A percentile compares a stretch with the other conserved stretches of the same genome.
Evolutionary conservation across 2,888 invertebrate genomes (phyloP).

Genomic region (Ormyrus rosae): DNA sequence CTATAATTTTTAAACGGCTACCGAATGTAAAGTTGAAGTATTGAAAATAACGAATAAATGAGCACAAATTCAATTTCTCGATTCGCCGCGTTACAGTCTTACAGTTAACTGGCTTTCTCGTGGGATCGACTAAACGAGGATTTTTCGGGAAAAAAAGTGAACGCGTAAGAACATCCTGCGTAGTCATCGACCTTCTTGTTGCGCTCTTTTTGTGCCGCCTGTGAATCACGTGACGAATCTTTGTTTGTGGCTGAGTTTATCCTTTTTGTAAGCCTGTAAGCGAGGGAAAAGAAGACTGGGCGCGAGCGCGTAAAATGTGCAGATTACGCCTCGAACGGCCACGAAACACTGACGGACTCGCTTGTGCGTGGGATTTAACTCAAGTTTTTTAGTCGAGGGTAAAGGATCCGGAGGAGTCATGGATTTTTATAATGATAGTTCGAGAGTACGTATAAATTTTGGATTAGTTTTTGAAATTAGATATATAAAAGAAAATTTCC

Average conservation of each 20-base stretch:
- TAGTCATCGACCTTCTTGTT: slow-evolving; percentile 35
- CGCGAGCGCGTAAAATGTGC: neutral
- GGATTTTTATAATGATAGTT: slow-evolving; percentile 1
- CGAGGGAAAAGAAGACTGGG: too few relatives aligned
- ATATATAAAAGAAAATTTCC: too few relatives aligned
- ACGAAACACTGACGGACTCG: neutral
- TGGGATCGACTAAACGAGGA: neutral
- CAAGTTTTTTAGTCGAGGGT: neutral
- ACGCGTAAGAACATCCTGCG: neutral
- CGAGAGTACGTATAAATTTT: too few relatives aligned
- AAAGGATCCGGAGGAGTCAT: neutral
- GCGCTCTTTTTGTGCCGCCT: neutral
- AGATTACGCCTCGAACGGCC: neutral
- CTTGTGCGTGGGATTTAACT: neutral
- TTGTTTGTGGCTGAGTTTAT: slow-evolving; percentile 16
- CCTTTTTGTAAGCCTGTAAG: neutral
- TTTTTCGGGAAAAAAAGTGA: neutral
- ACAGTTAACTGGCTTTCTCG: too few relatives aligned
- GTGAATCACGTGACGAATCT: slow-evolving; percentile 27
- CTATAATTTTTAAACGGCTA: too few relatives aligned
- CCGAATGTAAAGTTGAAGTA: too few relatives aligned
- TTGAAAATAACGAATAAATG: too few relatives aligned
- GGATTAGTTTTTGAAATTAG: too few relatives aligned
- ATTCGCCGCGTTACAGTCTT: too few relatives aligned
- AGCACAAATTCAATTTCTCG: too few relatives aligned